Evolutionary conservation across 2,797 vertebrate genomes (phyloP).

Genomic region (Rhynchonycteris naso): DNA sequence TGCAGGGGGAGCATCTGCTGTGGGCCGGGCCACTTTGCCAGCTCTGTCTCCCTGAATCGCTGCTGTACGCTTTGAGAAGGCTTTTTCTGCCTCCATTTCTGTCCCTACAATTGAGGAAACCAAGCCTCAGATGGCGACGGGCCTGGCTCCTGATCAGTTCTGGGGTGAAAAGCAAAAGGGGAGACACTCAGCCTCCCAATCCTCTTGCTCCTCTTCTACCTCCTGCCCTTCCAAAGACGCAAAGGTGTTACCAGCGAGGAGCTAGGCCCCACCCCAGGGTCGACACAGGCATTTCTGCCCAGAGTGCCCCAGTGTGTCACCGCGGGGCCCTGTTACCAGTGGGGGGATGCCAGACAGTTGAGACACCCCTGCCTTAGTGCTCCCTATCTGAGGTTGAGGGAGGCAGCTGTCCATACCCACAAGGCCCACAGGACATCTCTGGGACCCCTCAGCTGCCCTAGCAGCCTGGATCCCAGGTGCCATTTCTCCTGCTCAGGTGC

Average conservation of each 20-base stretch:
- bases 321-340: not conserved
- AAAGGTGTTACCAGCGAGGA: not conserved
- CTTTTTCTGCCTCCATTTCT: not conserved
- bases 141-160: not conserved
- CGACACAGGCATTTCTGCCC: not conserved
- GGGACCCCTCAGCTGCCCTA: not conserved
- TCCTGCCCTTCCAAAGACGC: not conserved
- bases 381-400: not conserved
- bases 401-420: not conserved
- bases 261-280: not conserved
- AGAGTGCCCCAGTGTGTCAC: not conserved
- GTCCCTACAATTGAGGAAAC: not conserved
- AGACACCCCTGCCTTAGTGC: too few species aligned
- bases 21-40: not conserved
- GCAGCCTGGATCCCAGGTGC: not conserved
- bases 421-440: not conserved
- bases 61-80: accelerated
- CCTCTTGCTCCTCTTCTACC: not conserved
- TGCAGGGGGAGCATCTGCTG: accelerated
- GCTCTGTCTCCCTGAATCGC: not conserved
- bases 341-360: not conserved
- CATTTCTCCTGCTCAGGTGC: not conserved
- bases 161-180: not conserved
- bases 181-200: not conserved
- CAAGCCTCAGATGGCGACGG: not conserved